These are phyloP conservation scores for Leptestheria dahalacensis DNA, from an alignment of 1,140 invertebrate genomes.

Conservation along the genomic window DNA sequence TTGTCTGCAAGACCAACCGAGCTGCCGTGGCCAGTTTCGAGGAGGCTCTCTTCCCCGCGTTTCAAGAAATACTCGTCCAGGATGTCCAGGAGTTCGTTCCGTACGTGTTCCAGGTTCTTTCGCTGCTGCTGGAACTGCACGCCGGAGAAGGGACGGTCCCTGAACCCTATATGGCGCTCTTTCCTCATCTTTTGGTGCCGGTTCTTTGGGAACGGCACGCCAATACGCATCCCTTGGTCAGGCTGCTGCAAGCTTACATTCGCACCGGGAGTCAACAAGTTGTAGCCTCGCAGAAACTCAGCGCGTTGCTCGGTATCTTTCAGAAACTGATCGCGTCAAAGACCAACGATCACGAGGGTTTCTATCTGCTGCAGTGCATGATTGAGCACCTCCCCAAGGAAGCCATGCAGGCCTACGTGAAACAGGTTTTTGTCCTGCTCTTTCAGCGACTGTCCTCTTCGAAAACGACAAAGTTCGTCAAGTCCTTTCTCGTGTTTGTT, in stretches of 20 bases:
- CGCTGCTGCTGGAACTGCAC: constrained; percentile 74
- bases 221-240: constrained; percentile 79
- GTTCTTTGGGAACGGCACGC: constrained; percentile 80
- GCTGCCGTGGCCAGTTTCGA: constrained; percentile 76
- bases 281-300: constrained; percentile 47
- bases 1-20: constrained; percentile 67
- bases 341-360: constrained; percentile 90
- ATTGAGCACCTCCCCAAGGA: constrained; percentile 52
- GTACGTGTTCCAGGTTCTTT: constrained; percentile 93
- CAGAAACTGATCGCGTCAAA: constrained; percentile 93
- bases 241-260: constrained; percentile 74
- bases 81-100: constrained; percentile 95
- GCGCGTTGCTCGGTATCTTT: constrained; percentile 79
- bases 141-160: constrained; percentile 35
- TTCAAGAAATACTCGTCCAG: constrained; percentile 80
- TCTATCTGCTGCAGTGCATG: constrained; percentile 71
- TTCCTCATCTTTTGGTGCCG: constrained; percentile 72
- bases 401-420: constrained; percentile 55
- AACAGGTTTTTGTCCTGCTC: constrained; percentile 75
- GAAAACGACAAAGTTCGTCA: constrained; percentile 87
- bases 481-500: constrained; percentile 77
- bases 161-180: constrained; percentile 72
- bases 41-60: constrained; percentile 76
- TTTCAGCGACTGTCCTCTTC: constrained; percentile 81
- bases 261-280: constrained; percentile 55